phyloP scores from a whole-genome alignment of 2,797 vertebrate genomes.

The Parotocinclus haroldoi region DNA sequence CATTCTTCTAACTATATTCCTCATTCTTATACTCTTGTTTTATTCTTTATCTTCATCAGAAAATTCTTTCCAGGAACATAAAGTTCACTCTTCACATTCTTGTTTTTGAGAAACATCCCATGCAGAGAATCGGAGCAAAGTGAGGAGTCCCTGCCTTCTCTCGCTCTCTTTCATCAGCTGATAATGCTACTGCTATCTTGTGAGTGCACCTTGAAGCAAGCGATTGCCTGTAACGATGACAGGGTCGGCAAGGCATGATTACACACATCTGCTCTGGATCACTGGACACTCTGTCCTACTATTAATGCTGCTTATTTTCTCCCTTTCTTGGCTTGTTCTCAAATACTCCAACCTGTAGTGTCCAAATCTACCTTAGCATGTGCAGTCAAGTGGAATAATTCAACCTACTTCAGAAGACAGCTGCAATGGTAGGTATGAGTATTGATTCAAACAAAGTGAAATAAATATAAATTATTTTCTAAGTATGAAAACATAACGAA shows the following conservation, averaged over 20 bases:
- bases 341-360: conserved; percentile 34
- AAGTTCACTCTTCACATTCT: no score
- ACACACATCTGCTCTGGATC: conserved; percentile 40
- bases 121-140: background rate
- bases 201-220: conserved; percentile 34
- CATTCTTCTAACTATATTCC: no score
- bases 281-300: conserved; percentile 29
- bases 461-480: conserved; percentile 11
- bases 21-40: no score
- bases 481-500: background rate
- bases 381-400: conserved; percentile 49
- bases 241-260: background rate
- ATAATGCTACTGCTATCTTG: conserved; percentile 32
- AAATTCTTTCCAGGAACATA: no score
- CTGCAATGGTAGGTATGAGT: conserved; percentile 16
- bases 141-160: background rate
- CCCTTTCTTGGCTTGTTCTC: conserved; percentile 44
- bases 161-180: background rate
- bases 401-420: conserved; percentile 20
- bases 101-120: background rate
- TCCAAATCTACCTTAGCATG: conserved; percentile 45
- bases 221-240: conserved; percentile 27
- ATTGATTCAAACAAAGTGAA: background rate
- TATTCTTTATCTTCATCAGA: no score
- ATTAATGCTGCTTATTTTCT: conserved; percentile 51